Conservation (phyloP, 2,888 invertebrate genomes). For the Lithophane leautieri region DNA sequence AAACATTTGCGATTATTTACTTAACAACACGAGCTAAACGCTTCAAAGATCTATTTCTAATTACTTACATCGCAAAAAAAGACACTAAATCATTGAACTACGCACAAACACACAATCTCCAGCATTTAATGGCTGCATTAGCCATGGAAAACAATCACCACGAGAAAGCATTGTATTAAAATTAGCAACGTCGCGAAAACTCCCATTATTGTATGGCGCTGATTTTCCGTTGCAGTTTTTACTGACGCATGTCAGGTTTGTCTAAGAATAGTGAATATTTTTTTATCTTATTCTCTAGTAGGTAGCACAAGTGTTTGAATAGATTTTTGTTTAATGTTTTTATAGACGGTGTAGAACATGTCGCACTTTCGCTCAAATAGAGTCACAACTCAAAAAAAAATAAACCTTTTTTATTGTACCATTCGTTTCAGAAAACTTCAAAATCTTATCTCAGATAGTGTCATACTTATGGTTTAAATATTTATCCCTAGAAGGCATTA, state of each 20-base stretch:
- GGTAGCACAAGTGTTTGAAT: neutral
- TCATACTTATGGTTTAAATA: no score
- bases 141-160: slow-evolving; percentile 37
- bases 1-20: no score
- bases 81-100: slow-evolving; percentile 23
- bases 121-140: slow-evolving; percentile 38
- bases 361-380: no score
- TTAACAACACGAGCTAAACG: neutral
- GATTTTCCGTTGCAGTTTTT: slow-evolving; percentile 30
- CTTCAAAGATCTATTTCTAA: slow-evolving; percentile 17
- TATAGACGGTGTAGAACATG: no score
- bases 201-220: slow-evolving; percentile 37
- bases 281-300: neutral
- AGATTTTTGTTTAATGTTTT: neutral
- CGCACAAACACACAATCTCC: slow-evolving; percentile 17
- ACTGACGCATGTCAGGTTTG: neutral
- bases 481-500: no score
- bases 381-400: no score
- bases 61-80: neutral
- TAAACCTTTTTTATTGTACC: no score
- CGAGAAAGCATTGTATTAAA: slow-evolving; percentile 60
- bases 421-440: no score
- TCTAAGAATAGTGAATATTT: neutral
- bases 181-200: slow-evolving; percentile 47
- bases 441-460: no score